Evolutionary conservation across 2,113 vertebrate species (phyloP).

Genomic region (Syngnathus typhle): DNA sequence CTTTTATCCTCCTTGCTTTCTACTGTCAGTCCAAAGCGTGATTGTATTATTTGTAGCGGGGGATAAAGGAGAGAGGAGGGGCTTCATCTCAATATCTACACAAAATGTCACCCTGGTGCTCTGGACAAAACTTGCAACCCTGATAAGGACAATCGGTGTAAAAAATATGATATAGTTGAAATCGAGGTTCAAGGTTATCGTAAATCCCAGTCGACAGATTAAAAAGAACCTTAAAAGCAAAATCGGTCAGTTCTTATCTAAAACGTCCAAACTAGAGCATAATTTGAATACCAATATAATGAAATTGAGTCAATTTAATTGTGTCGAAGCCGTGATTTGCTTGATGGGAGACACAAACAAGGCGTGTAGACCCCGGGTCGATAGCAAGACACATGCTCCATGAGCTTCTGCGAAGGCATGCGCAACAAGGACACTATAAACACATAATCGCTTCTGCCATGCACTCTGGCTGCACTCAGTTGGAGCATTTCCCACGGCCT

Average conservation of each 20-base stretch:
- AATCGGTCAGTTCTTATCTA: too few species aligned
- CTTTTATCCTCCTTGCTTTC: conserved; percentile 29
- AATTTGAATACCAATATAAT: too few species aligned
- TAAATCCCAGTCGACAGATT: too few species aligned
- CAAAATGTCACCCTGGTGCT: conserved; percentile 43
- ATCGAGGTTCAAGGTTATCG: too few species aligned
- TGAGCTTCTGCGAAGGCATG: conserved; percentile 42
- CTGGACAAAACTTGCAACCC: background rate
- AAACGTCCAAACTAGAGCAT: too few species aligned
- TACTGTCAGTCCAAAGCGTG: conserved; percentile 44
- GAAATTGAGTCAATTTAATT: conserved; percentile 13
- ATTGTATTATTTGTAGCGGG: conserved; percentile 16
- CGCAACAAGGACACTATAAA: conserved; percentile 49
- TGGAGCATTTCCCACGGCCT: conserved; percentile 44
- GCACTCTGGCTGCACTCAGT: conserved; percentile 26
- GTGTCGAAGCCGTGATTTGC: conserved; percentile 45
- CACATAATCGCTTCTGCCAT: conserved; percentile 53
- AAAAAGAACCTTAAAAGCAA: too few species aligned
- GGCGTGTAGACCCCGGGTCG: conserved; percentile 36
- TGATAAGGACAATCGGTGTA: too few species aligned
- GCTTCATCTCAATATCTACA: conserved; percentile 45
- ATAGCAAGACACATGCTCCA: conserved; percentile 46
- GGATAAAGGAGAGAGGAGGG: conserved; percentile 22
- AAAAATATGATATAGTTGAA: too few species aligned
- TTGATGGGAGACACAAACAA: conserved; percentile 45